Conservation (phyloP, 2,113 vertebrate species). For the Oriolus oriolus region DNA sequence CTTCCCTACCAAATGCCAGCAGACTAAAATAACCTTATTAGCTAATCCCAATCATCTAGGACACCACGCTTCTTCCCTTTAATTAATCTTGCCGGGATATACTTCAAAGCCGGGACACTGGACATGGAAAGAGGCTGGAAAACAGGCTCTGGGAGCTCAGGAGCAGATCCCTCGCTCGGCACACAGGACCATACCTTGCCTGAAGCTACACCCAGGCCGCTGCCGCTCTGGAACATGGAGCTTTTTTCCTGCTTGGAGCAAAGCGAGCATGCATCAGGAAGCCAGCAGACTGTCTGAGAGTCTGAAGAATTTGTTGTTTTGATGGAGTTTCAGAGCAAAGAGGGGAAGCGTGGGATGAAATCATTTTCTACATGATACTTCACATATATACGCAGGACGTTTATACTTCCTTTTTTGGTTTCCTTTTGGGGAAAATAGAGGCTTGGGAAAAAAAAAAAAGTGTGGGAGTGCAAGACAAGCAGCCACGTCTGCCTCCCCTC, state of each 20-base stretch:
- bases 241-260: background rate
- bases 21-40: background rate
- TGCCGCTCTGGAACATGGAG: fast-evolving
- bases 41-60: background rate
- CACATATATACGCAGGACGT: background rate
- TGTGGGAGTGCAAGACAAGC: background rate
- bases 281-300: background rate
- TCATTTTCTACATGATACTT: background rate
- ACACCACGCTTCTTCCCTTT: background rate
- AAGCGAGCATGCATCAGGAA: background rate
- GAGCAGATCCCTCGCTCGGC: background rate
- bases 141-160: background rate
- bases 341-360: constrained; percentile 35
- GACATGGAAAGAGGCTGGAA: background rate
- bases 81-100: background rate
- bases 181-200: background rate
- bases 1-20: background rate
- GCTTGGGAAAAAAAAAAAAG: background rate
- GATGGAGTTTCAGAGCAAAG: background rate
- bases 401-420: constrained; percentile 28
- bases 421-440: background rate
- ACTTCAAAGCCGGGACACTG: background rate
- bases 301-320: background rate
- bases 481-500: background rate
- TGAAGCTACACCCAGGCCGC: background rate